Conservation (phyloP, 2,888 invertebrate genomes). For the Alsophila aescularia region DNA sequence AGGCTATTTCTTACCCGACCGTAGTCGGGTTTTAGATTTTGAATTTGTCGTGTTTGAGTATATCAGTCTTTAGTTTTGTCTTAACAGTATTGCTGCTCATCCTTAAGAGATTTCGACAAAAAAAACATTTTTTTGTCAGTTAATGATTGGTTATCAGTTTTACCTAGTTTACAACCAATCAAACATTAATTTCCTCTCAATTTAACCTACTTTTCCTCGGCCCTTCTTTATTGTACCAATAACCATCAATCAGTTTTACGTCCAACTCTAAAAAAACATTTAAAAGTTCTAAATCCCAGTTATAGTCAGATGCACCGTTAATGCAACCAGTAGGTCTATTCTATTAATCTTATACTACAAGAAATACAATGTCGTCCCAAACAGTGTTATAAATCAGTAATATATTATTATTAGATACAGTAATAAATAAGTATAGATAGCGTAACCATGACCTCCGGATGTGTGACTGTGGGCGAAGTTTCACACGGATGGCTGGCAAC, state of each 20-base stretch:
- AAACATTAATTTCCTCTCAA: neutral
- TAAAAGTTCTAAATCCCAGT: neutral
- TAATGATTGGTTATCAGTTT: neutral
- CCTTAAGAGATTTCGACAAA: too few species aligned
- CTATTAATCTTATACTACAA: constrained; percentile 11
- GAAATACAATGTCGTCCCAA: constrained; percentile 17
- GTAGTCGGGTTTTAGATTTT: too few species aligned
- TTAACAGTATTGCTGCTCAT: too few species aligned
- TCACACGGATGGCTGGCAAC: constrained; percentile 36
- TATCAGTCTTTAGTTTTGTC: too few species aligned
- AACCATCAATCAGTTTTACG: constrained; percentile 9
- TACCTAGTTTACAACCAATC: constrained; percentile 11
- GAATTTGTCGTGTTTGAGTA: too few species aligned
- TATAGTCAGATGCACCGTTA: constrained; percentile 4
- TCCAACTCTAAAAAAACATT: neutral
- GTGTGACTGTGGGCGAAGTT: constrained; percentile 48
- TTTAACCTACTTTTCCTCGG: neutral
- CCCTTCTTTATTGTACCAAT: constrained; percentile 5
- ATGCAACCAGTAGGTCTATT: neutral
- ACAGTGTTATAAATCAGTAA: constrained; percentile 23
- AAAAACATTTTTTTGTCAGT: neutral
- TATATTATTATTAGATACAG: constrained; percentile 24
- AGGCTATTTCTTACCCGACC: too few species aligned
- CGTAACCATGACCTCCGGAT: constrained; percentile 51
- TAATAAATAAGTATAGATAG: constrained; percentile 31